Percentiles rank a stretch among this genome's conserved stretches.
These are phyloP conservation scores for Gopherus flavomarginatus DNA, from an alignment of 2,113 vertebrate genomes.

Conservation along the genomic window DNA sequence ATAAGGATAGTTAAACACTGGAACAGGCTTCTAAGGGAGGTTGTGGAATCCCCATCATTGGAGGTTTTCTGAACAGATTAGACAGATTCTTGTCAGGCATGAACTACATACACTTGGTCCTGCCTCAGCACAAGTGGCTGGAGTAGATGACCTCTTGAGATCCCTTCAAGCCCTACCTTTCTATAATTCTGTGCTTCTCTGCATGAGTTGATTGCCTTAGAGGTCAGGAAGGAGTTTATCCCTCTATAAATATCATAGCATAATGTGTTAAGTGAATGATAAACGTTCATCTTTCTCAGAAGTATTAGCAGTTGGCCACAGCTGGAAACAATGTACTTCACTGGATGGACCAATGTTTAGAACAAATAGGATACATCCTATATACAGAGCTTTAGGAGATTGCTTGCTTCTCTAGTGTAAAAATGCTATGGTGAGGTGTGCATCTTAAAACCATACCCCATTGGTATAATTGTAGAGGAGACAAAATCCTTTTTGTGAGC, in stretches of 20 bases:
- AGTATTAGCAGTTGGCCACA: background rate
- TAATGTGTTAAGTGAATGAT: background rate
- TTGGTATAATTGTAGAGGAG: background rate
- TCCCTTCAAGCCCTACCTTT: background rate
- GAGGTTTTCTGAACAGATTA: background rate
- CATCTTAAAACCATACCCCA: background rate
- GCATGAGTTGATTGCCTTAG: fast-evolving
- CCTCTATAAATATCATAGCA: fast-evolving
- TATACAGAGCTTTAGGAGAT: background rate
- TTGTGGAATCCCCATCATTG: background rate
- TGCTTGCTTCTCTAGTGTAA: fast-evolving
- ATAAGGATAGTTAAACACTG: background rate
- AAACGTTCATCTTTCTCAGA: background rate
- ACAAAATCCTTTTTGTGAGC: fast-evolving
- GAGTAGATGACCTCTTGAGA: background rate
- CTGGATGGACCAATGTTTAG: background rate
- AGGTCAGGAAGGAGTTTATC: fast-evolving
- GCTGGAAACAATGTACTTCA: background rate
- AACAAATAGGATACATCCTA: background rate
- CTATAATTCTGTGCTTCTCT: background rate
- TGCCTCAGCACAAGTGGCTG: background rate
- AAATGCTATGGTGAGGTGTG: fast-evolving
- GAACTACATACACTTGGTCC: background rate
- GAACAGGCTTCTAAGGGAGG: background rate
- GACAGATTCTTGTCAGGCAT: background rate